phyloP scores from a whole-genome alignment of 2,888 invertebrate genomes.

The Carabus problematicus region DNA sequence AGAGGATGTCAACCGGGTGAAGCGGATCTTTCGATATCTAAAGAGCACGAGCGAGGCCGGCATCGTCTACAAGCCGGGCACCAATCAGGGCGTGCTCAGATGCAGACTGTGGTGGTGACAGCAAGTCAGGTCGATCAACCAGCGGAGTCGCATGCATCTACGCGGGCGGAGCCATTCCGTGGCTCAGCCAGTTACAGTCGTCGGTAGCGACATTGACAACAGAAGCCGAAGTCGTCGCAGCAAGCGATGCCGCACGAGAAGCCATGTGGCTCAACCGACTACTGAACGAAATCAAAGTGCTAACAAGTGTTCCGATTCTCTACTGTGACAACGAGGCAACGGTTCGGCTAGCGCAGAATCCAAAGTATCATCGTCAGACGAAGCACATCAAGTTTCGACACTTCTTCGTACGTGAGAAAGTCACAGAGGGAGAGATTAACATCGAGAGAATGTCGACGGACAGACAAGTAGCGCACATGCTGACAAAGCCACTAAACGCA shows the following conservation, averaged over 20 bases:
- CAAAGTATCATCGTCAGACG: slow-evolving; percentile 13
- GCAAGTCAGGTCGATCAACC: too few species aligned
- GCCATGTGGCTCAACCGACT: slow-evolving; percentile 48
- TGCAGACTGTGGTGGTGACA: too few species aligned
- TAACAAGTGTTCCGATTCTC: slow-evolving; percentile 46
- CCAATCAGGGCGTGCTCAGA: too few species aligned
- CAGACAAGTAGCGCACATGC: slow-evolving; percentile 13
- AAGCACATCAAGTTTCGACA: slow-evolving; percentile 13
- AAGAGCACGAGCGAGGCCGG: too few species aligned
- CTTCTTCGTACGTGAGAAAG: slow-evolving; percentile 17
- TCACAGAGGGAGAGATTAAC: neutral
- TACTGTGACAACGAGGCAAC: slow-evolving; percentile 51
- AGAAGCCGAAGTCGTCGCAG: slow-evolving; percentile 34
- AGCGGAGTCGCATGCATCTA: too few species aligned
- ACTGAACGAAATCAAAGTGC: slow-evolving; percentile 47
- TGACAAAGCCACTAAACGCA: slow-evolving; percentile 9
- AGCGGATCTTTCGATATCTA: too few species aligned
- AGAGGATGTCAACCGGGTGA: too few species aligned
- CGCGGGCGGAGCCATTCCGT: slow-evolving; percentile 24
- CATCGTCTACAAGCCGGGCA: too few species aligned
- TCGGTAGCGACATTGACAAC: slow-evolving; percentile 32
- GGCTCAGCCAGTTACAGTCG: slow-evolving; percentile 32
- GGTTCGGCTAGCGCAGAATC: slow-evolving; percentile 44
- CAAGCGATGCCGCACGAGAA: slow-evolving; percentile 35
- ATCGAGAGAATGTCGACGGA: neutral